Evolutionary conservation across 23 tunicate species (phyloP).

Genomic region (Oikopleura dioica): DNA sequence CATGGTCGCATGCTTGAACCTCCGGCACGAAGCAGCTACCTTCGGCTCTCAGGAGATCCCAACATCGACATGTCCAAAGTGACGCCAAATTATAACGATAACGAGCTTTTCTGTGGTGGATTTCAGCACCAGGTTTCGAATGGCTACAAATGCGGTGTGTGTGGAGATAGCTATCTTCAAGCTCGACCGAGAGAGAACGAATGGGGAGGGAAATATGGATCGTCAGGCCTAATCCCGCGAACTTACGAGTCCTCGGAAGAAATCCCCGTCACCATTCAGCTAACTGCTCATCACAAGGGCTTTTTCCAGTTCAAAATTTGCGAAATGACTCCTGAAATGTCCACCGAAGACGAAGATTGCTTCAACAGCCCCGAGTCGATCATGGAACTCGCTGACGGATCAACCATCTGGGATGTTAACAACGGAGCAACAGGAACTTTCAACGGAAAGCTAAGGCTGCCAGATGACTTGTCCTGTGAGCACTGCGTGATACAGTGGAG

Average conservation of each 20-base stretch:
- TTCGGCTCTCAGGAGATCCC: constrained; percentile 5
- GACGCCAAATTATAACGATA: constrained; percentile 24
- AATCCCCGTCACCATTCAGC: constrained; percentile 19
- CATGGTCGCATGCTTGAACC: constrained; percentile 37
- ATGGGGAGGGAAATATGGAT: constrained; percentile 32
- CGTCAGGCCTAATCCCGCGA: background rate
- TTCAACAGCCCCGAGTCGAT: background rate
- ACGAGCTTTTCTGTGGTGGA: constrained; percentile 47
- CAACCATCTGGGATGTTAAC: background rate
- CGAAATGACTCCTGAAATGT: background rate
- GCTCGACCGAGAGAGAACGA: constrained; percentile 23
- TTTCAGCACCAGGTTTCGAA: constrained; percentile 15
- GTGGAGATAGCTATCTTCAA: constrained; percentile 25
- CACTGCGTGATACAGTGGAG: constrained; percentile 60
- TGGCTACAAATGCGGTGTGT: constrained; percentile 37
- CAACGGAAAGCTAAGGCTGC: constrained; percentile 16
- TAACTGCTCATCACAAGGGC: constrained; percentile 54
- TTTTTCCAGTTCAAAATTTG: constrained; percentile 43
- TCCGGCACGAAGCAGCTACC: constrained; percentile 21
- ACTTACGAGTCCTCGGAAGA: background rate
- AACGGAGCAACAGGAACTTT: constrained; percentile 12
- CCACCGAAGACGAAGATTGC: constrained; percentile 4
- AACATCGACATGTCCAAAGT: background rate
- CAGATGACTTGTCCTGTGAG: constrained; percentile 20
- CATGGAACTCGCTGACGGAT: background rate